Conservation (phyloP, 2,888 invertebrate species). For the Eumerus sabulonum region DNA sequence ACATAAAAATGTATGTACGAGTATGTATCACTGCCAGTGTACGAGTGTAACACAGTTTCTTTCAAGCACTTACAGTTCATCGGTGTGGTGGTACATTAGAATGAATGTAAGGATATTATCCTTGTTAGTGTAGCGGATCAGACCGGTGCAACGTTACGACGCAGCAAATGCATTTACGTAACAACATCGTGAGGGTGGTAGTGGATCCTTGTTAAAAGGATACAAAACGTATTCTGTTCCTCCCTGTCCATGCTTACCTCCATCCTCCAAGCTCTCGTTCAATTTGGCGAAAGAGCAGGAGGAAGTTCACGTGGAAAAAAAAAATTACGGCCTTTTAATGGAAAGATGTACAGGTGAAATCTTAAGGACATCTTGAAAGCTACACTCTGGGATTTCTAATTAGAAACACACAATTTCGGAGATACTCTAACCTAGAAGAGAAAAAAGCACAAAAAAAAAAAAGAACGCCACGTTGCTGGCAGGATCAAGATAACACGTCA, state of each 20-base stretch:
- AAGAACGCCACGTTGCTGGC: constrained; percentile 38
- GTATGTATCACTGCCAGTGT: no score
- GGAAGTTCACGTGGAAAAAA: background rate
- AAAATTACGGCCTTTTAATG: constrained; percentile 13
- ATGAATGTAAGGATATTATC: background rate
- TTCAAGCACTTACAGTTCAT: no score
- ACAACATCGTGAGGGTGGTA: background rate
- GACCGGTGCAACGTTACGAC: constrained; percentile 3
- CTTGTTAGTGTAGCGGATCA: constrained; percentile 11
- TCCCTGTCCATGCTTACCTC: constrained; percentile 1
- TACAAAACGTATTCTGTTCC: background rate
- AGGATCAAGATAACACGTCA: constrained; percentile 56
- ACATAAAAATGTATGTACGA: constrained; percentile 33
- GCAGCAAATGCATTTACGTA: constrained; percentile 35
- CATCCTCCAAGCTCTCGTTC: constrained; percentile 24
- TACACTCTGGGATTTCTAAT: constrained; percentile 38
- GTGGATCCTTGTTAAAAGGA: constrained; percentile 13
- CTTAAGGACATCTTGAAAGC: constrained; percentile 56
- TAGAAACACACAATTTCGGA: constrained; percentile 62
- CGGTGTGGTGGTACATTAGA: no score
- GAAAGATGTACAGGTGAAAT: constrained; percentile 40
- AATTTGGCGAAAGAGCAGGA: constrained; percentile 31
- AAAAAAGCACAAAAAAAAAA: constrained; percentile 3
- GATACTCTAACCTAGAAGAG: constrained; percentile 51
- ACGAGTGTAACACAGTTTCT: no score